Evolutionary conservation across 2,797 vertebrate genomes (phyloP).

Genomic region (Chaunax sp.): DNA sequence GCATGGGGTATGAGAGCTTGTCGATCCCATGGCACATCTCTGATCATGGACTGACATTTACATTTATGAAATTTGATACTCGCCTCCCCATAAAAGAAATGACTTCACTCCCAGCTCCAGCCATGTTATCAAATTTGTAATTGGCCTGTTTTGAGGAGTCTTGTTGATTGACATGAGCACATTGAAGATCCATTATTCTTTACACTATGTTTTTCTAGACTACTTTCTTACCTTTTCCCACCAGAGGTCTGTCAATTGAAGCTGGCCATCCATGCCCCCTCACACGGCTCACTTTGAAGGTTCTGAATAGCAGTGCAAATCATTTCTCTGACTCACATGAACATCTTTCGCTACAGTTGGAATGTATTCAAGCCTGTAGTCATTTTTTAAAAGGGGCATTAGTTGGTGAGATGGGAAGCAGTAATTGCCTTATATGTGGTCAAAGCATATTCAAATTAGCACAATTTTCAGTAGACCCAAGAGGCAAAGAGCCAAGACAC

Average conservation of each 20-base stretch:
- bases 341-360: slow-evolving; percentile 51
- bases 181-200: slow-evolving; percentile 49
- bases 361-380: slow-evolving; percentile 61
- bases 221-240: slow-evolving; percentile 24
- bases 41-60: slow-evolving; percentile 85
- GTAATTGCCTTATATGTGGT: slow-evolving; percentile 56
- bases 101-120: slow-evolving; percentile 84
- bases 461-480: slow-evolving; percentile 32
- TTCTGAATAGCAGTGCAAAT: slow-evolving; percentile 56
- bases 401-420: slow-evolving; percentile 27
- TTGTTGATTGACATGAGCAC: slow-evolving; percentile 75
- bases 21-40: slow-evolving; percentile 70
- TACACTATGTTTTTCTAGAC: background rate
- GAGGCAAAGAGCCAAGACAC: slow-evolving; percentile 27
- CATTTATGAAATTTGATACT: slow-evolving; percentile 83
- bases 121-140: slow-evolving; percentile 87
- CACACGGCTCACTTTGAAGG: slow-evolving; percentile 83
- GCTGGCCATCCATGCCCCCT: slow-evolving; percentile 78
- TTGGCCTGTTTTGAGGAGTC: slow-evolving; percentile 85
- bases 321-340: slow-evolving; percentile 38
- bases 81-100: slow-evolving; percentile 82
- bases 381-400: slow-evolving; percentile 53
- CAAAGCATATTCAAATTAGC: slow-evolving; percentile 40
- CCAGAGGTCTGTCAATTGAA: slow-evolving; percentile 69
- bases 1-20: slow-evolving; percentile 15